These are phyloP conservation scores for Phyllopteryx taeniolatus DNA, from an alignment of 2,113 vertebrate genomes.

Conservation along the genomic window DNA sequence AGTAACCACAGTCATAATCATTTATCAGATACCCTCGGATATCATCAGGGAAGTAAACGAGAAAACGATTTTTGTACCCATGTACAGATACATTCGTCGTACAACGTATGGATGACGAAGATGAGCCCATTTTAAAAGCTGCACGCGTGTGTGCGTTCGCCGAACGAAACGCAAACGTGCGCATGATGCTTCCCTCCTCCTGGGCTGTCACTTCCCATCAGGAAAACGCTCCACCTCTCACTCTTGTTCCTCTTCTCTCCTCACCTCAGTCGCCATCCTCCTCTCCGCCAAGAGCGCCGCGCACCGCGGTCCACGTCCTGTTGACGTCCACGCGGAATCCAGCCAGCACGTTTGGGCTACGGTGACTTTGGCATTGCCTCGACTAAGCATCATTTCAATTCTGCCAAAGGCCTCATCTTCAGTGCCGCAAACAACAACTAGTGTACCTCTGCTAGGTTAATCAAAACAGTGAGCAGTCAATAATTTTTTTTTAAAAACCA, in stretches of 20 bases:
- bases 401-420: slow-evolving; percentile 8
- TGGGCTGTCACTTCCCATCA: slow-evolving; percentile 61
- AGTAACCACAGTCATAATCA: too few relatives aligned
- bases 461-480: not conserved
- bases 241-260: slow-evolving; percentile 50
- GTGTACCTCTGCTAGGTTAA: not conserved
- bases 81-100: not conserved
- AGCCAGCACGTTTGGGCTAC: slow-evolving; percentile 26
- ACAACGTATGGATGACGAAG: not conserved
- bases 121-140: not conserved
- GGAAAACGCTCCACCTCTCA: slow-evolving; percentile 58
- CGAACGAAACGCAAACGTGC: slow-evolving; percentile 20
- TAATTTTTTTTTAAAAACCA: too few relatives aligned
- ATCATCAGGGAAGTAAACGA: too few relatives aligned
- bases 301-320: slow-evolving; percentile 32
- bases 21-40: too few relatives aligned
- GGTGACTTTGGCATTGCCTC: slow-evolving; percentile 9
- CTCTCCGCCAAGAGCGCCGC: not conserved
- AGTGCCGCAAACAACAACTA: not conserved
- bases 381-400: slow-evolving; percentile 15
- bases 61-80: too few relatives aligned
- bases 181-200: slow-evolving; percentile 28
- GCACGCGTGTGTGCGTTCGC: not conserved
- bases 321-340: slow-evolving; percentile 30
- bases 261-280: slow-evolving; percentile 38